Conservation (phyloP, 2,797 vertebrate species). For the Echiichthys vipera region DNA sequence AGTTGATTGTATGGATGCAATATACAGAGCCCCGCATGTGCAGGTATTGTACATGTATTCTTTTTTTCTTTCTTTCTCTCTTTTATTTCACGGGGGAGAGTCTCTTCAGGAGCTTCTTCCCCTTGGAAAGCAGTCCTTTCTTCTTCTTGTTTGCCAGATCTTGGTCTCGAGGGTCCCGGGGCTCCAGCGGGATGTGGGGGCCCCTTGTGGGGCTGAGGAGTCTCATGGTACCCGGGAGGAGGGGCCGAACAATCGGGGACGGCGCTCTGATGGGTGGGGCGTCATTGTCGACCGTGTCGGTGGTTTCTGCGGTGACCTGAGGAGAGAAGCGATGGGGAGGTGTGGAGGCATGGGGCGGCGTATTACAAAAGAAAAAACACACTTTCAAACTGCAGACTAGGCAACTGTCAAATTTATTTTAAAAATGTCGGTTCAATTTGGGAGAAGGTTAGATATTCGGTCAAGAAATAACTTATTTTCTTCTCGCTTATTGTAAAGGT, state of each 20-base stretch:
- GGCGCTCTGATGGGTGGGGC: slow-evolving; percentile 88
- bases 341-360: slow-evolving; percentile 65
- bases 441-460: background rate
- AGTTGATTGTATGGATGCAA: slow-evolving; percentile 74
- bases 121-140: slow-evolving; percentile 98
- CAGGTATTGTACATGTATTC: slow-evolving; percentile 38
- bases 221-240: slow-evolving; percentile 92
- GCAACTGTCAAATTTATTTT: no score
- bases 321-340: slow-evolving; percentile 82
- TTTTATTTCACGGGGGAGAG: slow-evolving; percentile 90
- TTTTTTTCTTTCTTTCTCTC: background rate
- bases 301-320: slow-evolving; percentile 93
- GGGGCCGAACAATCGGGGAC: slow-evolving; percentile 92
- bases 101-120: slow-evolving; percentile 97
- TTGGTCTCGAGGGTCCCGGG: slow-evolving; percentile 76
- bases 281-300: slow-evolving; percentile 66
- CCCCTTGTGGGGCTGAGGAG: slow-evolving; percentile 80
- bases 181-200: slow-evolving; percentile 58
- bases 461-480: background rate
- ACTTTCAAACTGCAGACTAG: slow-evolving; percentile 4
- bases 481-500: no score
- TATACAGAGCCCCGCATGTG: slow-evolving; percentile 63
- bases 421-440: background rate
- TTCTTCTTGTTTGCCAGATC: slow-evolving; percentile 96
- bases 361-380: slow-evolving; percentile 65